A percentile compares a stretch with the other conserved stretches of the same genome.
These are phyloP conservation scores for Pterocles orientalis DNA, from an alignment of 2,113 vertebrate species.

Conservation along the genomic window DNA sequence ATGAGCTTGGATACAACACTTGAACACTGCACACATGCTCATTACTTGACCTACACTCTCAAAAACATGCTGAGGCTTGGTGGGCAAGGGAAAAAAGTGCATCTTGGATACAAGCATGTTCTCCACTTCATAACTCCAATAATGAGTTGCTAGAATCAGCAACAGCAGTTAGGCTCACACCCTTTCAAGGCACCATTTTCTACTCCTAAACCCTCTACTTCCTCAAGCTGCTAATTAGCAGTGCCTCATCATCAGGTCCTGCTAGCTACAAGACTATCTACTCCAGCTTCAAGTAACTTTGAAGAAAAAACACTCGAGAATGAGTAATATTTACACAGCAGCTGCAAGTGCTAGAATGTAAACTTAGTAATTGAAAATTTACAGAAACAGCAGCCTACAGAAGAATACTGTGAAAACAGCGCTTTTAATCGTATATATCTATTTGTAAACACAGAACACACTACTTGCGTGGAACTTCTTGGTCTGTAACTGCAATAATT, in stretches of 20 bases:
- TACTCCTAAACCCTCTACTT: background rate
- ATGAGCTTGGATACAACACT: background rate
- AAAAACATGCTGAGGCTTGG: background rate
- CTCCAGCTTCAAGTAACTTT: background rate
- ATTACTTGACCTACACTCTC: background rate
- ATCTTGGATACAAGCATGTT: background rate
- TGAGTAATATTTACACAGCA: background rate
- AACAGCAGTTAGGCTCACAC: background rate
- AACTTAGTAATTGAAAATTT: background rate
- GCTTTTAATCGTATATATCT: background rate
- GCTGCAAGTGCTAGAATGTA: background rate
- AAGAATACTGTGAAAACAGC: background rate
- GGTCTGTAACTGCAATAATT: background rate
- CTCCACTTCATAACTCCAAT: background rate
- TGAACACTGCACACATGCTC: background rate
- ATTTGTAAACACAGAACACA: background rate
- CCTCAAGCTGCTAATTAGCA: background rate
- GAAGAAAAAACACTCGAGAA: background rate
- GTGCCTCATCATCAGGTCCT: background rate
- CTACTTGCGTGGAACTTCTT: background rate
- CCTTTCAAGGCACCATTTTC: background rate
- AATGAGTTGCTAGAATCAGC: background rate
- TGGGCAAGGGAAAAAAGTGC: background rate
- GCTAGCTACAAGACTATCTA: background rate
- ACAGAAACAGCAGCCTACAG: background rate